Percentiles rank a stretch among this genome's conserved stretches.
Conservation (phyloP, 1,140 invertebrate genomes). For the Eumaeus atala region DNA sequence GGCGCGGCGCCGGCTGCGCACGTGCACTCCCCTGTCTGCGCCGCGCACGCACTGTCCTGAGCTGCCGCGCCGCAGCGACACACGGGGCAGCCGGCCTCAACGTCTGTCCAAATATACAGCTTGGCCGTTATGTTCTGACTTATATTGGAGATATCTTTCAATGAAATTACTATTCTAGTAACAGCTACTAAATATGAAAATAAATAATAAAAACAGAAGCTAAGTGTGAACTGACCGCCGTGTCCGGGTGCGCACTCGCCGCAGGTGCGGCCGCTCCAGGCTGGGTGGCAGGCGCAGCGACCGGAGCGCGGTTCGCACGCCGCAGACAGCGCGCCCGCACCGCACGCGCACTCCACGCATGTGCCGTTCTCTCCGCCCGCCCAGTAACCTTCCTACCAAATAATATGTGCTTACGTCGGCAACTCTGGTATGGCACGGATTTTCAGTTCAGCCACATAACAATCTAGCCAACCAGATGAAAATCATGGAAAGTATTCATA, state of each 20-base stretch:
- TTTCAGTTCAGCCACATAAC: too few relatives aligned
- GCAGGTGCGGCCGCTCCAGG: conserved; percentile 90
- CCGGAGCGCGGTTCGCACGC: conserved; percentile 85
- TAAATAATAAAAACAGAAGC: too few relatives aligned
- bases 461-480: too few relatives aligned
- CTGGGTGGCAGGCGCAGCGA: conserved; percentile 83
- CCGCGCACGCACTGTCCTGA: conserved; percentile 79
- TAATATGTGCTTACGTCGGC: background rate
- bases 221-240: conserved; percentile 42
- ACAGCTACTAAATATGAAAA: too few relatives aligned
- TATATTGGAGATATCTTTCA: too few relatives aligned
- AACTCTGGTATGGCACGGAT: background rate
- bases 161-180: too few relatives aligned
- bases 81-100: conserved; percentile 80
- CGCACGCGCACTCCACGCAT: conserved; percentile 86
- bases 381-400: conserved; percentile 50
- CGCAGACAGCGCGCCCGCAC: conserved; percentile 80
- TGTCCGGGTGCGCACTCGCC: conserved; percentile 79
- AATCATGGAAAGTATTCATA: too few relatives aligned
- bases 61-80: conserved; percentile 90
- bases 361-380: conserved; percentile 62
- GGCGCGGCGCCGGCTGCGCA: conserved; percentile 85
- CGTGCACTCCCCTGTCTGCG: conserved; percentile 82
- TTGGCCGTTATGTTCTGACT: too few relatives aligned
- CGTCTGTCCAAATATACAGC: conserved; percentile 31